Evolutionary conservation across 2,113 vertebrate species (phyloP), one percentile per base, ranked within the genome.

Genomic region (Myxocyprinus asiaticus): DNA sequence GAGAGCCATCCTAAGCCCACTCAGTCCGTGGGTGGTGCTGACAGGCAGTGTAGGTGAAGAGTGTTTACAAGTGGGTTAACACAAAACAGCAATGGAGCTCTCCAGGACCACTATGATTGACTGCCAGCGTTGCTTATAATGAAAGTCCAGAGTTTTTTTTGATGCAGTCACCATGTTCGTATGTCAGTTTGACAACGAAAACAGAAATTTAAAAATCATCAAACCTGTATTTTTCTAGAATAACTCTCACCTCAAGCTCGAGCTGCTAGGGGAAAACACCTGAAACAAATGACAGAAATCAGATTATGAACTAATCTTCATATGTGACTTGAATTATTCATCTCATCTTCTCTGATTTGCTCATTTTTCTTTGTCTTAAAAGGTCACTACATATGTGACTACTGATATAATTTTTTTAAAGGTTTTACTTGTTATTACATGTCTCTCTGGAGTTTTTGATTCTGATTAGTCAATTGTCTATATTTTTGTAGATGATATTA

Each of bases 41-140:
- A 48, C 12, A 15, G 71, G 8, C 56, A 63, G 6, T 59, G 55
- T 22, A 12, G 9, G 43, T 72, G 68, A 33, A 33, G 22, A 74
- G 71, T 50, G 58, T 74, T 74, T 74, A 74, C 58, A 74, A 74
- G 11, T 44, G 33, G 17, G 7, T 74, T 42, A 63, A 5, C 7
- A 7, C 55, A 47, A 45, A 22, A 47, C 33, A 58, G 14, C 1
- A 45, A 58, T 43, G 53, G 22, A 58, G 42, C 6, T 44, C 3
- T 3, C 14, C 42, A 43, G 6, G 10, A 47, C 42, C 43, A 59
- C 6, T 15, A n/a, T 15, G 55, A 58, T 15, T 48, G 55, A 47
- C 15, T 70, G 68, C 5, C 51, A 71, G 10, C 47, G 15, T 7
- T n/a, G 15, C 6, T 0, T 7, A 58, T 15, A 58, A 58, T n/a